Conservation (phyloP, 2,113 vertebrate genomes). For the Neopipo cinnamomea region DNA sequence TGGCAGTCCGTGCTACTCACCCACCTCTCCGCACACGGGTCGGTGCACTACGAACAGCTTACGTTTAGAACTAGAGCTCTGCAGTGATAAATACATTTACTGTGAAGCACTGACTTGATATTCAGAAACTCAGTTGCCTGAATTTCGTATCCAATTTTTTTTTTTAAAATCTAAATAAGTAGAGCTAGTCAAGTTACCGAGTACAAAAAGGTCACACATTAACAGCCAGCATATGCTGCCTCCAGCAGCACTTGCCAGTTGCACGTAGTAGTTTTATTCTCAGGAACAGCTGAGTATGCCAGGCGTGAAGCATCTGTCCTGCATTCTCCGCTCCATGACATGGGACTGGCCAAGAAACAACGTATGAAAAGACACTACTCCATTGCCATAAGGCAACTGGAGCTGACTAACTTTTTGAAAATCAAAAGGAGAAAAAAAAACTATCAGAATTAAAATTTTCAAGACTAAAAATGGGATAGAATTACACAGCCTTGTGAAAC, state of each 20-base stretch:
- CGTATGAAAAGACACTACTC: neutral
- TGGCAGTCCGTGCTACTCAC: neutral
- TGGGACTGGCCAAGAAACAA: slow-evolving; percentile 7
- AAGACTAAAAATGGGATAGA: neutral
- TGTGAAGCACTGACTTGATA: neutral
- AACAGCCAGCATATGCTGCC: slow-evolving; percentile 32
- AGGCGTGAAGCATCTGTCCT: slow-evolving; percentile 68
- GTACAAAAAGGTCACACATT: slow-evolving; percentile 47
- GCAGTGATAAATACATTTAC: neutral
- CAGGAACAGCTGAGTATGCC: slow-evolving; percentile 65
- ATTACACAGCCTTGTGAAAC: neutral
- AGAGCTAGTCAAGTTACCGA: neutral
- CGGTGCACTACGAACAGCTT: neutral
- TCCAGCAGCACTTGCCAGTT: slow-evolving; percentile 21
- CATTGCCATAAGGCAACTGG: neutral
- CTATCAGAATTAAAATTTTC: neutral
- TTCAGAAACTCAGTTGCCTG: neutral
- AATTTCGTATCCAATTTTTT: neutral
- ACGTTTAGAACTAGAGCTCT: neutral
- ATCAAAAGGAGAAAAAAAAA: neutral
- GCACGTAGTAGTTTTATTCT: slow-evolving; percentile 55
- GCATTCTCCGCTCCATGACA: slow-evolving; percentile 38
- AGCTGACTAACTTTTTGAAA: neutral
- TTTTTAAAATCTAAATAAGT: neutral
- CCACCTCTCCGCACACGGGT: neutral